A percentile compares a stretch with the other conserved stretches of the same genome.
Conservation (phyloP, 2,888 invertebrate species). For the Drosophila kanekoi region DNA sequence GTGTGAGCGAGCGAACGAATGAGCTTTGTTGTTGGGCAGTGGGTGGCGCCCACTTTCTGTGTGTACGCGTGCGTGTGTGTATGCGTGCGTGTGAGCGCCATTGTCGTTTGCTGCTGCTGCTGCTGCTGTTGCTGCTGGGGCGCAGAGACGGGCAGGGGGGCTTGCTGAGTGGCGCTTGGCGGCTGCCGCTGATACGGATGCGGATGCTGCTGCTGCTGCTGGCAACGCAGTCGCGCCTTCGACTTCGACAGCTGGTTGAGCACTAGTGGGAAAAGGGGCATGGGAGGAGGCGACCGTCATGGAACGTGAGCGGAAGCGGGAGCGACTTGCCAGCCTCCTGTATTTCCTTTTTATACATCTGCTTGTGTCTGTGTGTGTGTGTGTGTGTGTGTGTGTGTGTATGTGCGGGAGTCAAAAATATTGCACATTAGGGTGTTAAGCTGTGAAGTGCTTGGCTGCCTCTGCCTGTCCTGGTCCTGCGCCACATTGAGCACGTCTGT, state of each 20-base stretch:
- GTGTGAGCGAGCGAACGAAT: conserved; percentile 13
- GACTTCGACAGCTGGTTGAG: conserved; percentile 39
- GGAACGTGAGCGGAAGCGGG: conserved; percentile 33
- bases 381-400: conserved; percentile 13
- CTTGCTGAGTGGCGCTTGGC: conserved; percentile 46
- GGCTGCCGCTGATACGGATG: conserved; percentile 36
- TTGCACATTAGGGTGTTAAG: conserved; percentile 84
- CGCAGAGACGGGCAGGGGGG: conserved; percentile 8
- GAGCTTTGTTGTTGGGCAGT: conserved; percentile 46
- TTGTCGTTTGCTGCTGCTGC: conserved; percentile 48
- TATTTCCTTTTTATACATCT: conserved; percentile 55
- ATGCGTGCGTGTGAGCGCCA: conserved; percentile 44
- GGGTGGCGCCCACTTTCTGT: conserved; percentile 61
- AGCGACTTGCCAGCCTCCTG: conserved; percentile 38
- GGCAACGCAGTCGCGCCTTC: conserved; percentile 56
- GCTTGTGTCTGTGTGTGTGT: conserved; percentile 10
- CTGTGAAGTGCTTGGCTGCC: conserved; percentile 80
- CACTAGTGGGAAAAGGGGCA: too few relatives aligned
- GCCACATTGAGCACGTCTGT: conserved; percentile 34
- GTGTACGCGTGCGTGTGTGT: conserved; percentile 27
- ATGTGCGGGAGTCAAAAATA: conserved; percentile 72
- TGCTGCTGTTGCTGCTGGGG: not conserved
- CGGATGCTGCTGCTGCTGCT: conserved; percentile 40
- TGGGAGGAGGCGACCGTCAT: not conserved
- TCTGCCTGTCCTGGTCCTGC: conserved; percentile 46